Conservation (phyloP, 1,140 invertebrate genomes). For the Danaus plexippus region DNA sequence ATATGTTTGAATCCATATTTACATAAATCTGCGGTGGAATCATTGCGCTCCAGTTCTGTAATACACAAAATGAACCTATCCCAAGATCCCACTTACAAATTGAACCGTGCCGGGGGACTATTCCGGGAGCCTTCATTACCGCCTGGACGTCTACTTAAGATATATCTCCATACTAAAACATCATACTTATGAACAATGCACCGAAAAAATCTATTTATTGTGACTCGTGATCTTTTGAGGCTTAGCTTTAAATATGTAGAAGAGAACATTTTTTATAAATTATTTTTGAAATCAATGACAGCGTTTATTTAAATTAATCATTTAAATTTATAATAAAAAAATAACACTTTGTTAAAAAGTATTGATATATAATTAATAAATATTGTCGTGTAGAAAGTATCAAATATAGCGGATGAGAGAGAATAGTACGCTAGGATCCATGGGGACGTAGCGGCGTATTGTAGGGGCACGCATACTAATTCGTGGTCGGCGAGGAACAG, state of each 20-base stretch:
- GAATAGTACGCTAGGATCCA: slow-evolving; percentile 54
- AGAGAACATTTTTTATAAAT: slow-evolving; percentile 9
- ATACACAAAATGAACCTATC: slow-evolving; percentile 68
- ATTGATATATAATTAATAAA: too few relatives aligned
- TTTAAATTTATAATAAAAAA: too few relatives aligned
- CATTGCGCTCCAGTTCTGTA: slow-evolving; percentile 55
- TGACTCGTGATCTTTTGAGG: background rate
- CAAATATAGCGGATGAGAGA: slow-evolving; percentile 20
- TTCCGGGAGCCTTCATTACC: slow-evolving; percentile 26
- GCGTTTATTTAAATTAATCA: too few relatives aligned
- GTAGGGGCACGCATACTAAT: slow-evolving; percentile 66
- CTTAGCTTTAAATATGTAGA: slow-evolving; percentile 3
- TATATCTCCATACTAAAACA: too few relatives aligned
- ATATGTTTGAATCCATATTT: slow-evolving; percentile 54
- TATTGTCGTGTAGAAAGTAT: too few relatives aligned
- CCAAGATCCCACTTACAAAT: slow-evolving; percentile 69
- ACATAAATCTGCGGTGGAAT: slow-evolving; percentile 56
- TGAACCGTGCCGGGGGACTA: slow-evolving; percentile 45
- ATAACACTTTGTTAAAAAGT: too few relatives aligned
- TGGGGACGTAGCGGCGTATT: slow-evolving; percentile 43
- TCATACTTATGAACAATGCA: too few relatives aligned
- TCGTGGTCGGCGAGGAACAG: slow-evolving; percentile 61
- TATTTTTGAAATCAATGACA: background rate
- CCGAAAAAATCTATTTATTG: background rate
- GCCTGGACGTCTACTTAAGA: too few relatives aligned